A percentile compares a stretch with the other conserved stretches of the same genome.
phyloP scores from a whole-genome alignment of 2,113 vertebrate genomes.

The Ageneiosus marmoratus region DNA sequence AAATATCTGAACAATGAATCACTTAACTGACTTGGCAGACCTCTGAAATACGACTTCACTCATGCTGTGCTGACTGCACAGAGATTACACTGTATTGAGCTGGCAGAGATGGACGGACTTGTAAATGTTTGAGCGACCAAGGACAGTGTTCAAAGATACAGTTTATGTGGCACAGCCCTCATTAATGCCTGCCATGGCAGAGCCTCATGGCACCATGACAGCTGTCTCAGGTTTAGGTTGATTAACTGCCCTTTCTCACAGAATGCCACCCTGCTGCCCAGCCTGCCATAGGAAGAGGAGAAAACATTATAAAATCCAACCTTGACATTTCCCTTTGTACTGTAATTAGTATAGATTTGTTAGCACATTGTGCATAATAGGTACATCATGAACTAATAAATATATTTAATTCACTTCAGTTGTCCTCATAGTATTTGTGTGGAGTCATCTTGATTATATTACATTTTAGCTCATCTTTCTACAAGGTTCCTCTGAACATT shows the following conservation, averaged over 20 bases:
- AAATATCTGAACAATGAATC: neutral
- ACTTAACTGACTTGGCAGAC: slow-evolving; percentile 1
- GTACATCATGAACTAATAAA: neutral
- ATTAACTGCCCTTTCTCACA: slow-evolving; percentile 43
- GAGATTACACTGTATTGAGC: neutral
- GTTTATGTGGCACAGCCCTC: slow-evolving; percentile 36
- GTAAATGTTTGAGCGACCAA: slow-evolving; percentile 28
- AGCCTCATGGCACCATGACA: slow-evolving; percentile 41
- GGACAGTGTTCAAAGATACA: slow-evolving; percentile 36
- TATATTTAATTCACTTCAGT: neutral
- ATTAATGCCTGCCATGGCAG: slow-evolving; percentile 34
- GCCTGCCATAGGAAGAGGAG: slow-evolving; percentile 17
- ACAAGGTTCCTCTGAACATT: neutral
- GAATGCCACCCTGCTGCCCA: slow-evolving; percentile 37
- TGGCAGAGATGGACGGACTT: slow-evolving; percentile 13
- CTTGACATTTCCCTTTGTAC: neutral
- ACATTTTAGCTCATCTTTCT: neutral
- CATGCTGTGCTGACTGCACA: neutral
- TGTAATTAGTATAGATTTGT: neutral
- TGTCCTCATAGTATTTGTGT: neutral
- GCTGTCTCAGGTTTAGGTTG: slow-evolving; percentile 46
- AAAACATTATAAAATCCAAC: slow-evolving; percentile 3
- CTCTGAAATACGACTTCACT: neutral
- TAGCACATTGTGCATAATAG: neutral
- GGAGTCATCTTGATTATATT: neutral